phyloP scores from a whole-genome alignment of 2,113 vertebrate genomes.

The Calyptomena viridis region DNA sequence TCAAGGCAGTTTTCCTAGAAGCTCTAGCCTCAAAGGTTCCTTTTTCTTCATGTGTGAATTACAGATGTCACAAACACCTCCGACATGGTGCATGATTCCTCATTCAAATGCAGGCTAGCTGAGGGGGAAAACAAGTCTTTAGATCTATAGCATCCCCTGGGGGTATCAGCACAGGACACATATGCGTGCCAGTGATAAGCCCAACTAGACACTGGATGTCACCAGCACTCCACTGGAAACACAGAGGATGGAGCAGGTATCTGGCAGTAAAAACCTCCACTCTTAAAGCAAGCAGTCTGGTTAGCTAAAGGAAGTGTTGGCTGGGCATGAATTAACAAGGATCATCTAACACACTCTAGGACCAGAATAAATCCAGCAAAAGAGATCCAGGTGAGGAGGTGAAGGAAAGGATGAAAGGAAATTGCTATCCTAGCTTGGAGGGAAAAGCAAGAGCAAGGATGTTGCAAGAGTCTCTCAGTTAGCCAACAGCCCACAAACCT shows the following conservation, averaged over 20 bases:
- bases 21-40: slow-evolving; percentile 33
- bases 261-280: slow-evolving; percentile 44
- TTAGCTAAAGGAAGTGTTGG: not conserved
- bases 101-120: slow-evolving; percentile 49
- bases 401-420: not conserved
- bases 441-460: not conserved
- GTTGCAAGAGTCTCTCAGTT: not conserved
- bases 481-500: not conserved
- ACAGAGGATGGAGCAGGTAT: slow-evolving; percentile 1
- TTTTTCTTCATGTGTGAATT: slow-evolving; percentile 43
- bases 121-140: slow-evolving; percentile 11
- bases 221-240: slow-evolving; percentile 43
- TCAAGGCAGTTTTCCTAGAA: slow-evolving; percentile 23
- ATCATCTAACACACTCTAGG: not conserved
- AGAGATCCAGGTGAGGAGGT: not conserved
- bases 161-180: not conserved
- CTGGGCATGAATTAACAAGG: not conserved
- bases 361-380: not conserved
- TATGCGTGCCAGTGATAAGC: not conserved
- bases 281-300: slow-evolving; percentile 11
- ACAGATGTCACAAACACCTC: slow-evolving; percentile 35
- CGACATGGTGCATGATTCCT: not conserved
- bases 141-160: slow-evolving; percentile 5
- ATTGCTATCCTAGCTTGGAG: not conserved
- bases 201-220: slow-evolving; percentile 52